Evolutionary conservation across 2,113 vertebrate genomes (phyloP), one percentile per base, ranked within the genome.

Genomic region (Lagenorhynchus albirostris): DNA sequence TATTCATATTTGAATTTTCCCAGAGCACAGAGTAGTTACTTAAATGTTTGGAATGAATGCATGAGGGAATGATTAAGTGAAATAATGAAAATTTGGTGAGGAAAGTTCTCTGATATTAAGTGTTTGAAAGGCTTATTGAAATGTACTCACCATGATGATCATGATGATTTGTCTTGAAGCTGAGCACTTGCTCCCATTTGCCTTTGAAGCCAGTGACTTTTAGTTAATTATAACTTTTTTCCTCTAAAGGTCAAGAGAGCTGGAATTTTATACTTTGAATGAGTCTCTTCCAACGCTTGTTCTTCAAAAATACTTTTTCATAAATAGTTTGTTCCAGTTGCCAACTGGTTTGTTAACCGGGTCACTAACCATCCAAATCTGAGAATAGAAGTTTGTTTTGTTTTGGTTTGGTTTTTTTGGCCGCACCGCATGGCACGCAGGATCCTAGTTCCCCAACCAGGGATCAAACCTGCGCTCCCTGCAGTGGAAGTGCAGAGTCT

Each of bases 251-350:
- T 96, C 92, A 85, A 89, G 77, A 89, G 67, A 91, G 68, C 53
- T 96, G 21, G 73, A 41, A 91, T 89, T 91, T 91, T 93, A 58
- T 83, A 76, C 53, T 96, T 96, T 58, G 62, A 87, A 55, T 67
- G 53, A 89, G 5, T 94, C 65, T 93, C 53, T 92, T 91, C 79
- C 36, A 84, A 38, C 17, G 10, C 71, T 85, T 95, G 38, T 89
- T 93, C 97, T 93, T 96, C 79, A 93, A 95, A 86, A 96, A 68
- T 68, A 73, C 62, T 91, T 87, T 96, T 76, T 93, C 67, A 91
- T 86, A 93, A 81, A 91, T 93, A 89, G 67, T 96, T 94, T 96
- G 73, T 93, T 95, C 86, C n/a, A 86, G 14, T 89, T 67, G 82
- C 86, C 83, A 71, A 67, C 44, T 93, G 55, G 41, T 83, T 94